phyloP scores from a whole-genome alignment of 2,113 vertebrate species.

The Python bivittatus region DNA sequence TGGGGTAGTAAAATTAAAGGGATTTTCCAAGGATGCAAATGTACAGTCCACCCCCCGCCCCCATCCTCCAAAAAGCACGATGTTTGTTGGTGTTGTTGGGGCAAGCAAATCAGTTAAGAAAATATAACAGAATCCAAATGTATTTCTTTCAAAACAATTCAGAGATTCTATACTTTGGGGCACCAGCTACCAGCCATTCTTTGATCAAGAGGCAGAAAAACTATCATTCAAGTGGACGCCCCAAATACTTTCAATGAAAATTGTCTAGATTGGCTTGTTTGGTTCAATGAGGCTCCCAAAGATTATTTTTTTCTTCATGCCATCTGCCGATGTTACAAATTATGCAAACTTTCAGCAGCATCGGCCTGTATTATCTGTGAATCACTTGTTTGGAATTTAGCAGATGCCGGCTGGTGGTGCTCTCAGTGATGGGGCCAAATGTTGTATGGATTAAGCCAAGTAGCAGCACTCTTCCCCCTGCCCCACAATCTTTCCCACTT shows the following conservation, averaged over 20 bases:
- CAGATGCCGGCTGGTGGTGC: slow-evolving; percentile 42
- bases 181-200: neutral
- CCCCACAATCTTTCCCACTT: neutral
- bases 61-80: no score
- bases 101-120: neutral
- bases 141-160: neutral
- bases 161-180: neutral
- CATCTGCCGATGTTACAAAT: neutral
- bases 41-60: neutral
- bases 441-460: slow-evolving; percentile 24
- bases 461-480: neutral
- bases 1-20: neutral
- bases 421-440: slow-evolving; percentile 38
- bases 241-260: neutral
- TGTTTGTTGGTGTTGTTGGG: neutral
- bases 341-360: slow-evolving; percentile 26
- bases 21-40: neutral
- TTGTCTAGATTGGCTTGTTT: neutral
- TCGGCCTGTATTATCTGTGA: slow-evolving; percentile 41
- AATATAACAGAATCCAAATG: neutral
- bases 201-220: neutral
- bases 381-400: slow-evolving; percentile 51
- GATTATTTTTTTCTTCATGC: slow-evolving; percentile 18
- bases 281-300: slow-evolving; percentile 23
- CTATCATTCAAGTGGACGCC: slow-evolving; percentile 7